Evolutionary conservation across 2,113 vertebrate species (phyloP).

Genomic region (Tauraco erythrolophus): DNA sequence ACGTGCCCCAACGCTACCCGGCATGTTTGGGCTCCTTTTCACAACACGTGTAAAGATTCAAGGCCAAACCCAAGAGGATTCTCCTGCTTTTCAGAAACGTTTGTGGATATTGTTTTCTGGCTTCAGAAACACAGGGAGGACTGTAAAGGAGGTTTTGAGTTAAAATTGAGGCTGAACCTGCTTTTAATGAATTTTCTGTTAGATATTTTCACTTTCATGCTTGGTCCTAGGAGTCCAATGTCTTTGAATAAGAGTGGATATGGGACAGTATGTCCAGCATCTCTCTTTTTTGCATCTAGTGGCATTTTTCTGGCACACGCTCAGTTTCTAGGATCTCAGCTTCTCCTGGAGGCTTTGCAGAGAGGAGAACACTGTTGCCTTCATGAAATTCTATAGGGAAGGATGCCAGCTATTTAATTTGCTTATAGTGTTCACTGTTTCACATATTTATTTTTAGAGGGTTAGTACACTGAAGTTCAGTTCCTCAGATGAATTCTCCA

Average conservation of each 20-base stretch:
- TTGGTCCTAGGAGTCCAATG: background rate
- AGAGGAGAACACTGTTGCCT: background rate
- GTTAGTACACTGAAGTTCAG: background rate
- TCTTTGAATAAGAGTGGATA: background rate
- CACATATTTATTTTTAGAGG: background rate
- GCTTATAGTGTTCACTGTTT: background rate
- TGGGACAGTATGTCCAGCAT: background rate
- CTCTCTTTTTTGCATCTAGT: background rate
- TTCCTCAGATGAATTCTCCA: background rate
- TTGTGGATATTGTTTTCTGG: background rate
- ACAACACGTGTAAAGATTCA: background rate
- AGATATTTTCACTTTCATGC: background rate
- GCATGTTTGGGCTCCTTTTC: background rate
- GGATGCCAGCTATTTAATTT: constrained; percentile 1
- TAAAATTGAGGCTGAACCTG: background rate
- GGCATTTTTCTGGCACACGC: background rate
- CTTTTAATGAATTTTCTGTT: background rate
- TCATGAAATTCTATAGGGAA: background rate
- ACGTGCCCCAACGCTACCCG: accelerated
- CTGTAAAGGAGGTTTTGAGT: background rate
- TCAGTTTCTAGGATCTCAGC: background rate
- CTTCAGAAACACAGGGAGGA: background rate
- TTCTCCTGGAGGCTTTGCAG: background rate
- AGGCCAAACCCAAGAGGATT: background rate
- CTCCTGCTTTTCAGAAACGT: background rate